Base-by-base conservation (phyloP, 2,113 vertebrate species). In the Nicator chloris region DNA sequence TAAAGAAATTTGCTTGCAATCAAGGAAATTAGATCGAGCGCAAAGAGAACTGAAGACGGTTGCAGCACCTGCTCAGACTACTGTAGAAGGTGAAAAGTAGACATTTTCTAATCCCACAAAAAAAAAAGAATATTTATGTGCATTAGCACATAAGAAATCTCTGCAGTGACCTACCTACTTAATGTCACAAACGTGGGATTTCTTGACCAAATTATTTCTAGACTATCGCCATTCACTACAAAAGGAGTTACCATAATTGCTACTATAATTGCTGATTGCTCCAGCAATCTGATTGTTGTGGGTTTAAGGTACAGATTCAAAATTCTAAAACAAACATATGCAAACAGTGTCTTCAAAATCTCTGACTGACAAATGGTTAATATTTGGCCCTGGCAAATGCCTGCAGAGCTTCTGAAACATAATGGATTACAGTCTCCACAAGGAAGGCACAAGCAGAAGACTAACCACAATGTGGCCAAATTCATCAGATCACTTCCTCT, bases 1-100 rank as follows among this genome's bases (percentile, higher is more conserved):
- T 37, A 88, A 90, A 76, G 30, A 93, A 69, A 91, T 64, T 92
- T 90, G 64, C 37, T 94, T 96, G 96, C 83, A 93, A 39, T 95
- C 80, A 88, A 70, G 64, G 75, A 84, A 95, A 88, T 28, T 47
- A 64, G 40, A 59, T 28, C 6, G 7, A 79, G 30, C 60, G 57
- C 44, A 68, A 37, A 60, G 82, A 86, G 59, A 88, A 77, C 77
- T 80, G 85, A 95, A 96, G 86, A 54, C 6, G 11, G 42, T 50
- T 93, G 81, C 10, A 88, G 53, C 57, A 97, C 81, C 93, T 95
- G 59, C 60, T 92, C 65, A 87, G 65, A 70, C 65, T 90, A 76
- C 64, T 49, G 79, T 7, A 66, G 51, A 78, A 76, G 37, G 63
- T 86, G 20, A 86, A 94, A 87, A 94, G 50, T 4, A 9, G 53